Evolutionary conservation across 2,113 vertebrate genomes (phyloP).

Genomic region (Montifringilla adamsi): DNA sequence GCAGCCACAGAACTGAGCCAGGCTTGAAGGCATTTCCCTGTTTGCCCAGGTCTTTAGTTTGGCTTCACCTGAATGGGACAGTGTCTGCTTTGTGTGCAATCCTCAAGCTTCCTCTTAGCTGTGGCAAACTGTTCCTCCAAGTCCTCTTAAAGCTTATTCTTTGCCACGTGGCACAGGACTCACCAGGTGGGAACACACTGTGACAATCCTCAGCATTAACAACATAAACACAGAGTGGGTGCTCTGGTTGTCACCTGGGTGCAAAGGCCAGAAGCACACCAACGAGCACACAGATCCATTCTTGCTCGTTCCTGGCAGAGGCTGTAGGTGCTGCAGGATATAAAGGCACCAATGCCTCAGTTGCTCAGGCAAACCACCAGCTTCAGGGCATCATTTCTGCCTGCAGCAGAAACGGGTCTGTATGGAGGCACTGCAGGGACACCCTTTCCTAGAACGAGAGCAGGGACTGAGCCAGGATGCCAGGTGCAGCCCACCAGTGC

Average conservation of each 20-base stretch:
- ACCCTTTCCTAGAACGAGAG: background rate
- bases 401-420: rapidly evolving
- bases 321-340: background rate
- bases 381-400: background rate
- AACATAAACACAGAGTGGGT: background rate
- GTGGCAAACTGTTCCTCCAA: background rate
- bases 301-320: no score
- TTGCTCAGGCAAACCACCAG: background rate
- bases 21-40: background rate
- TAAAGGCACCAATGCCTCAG: background rate
- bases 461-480: background rate
- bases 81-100: background rate
- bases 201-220: background rate
- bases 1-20: background rate
- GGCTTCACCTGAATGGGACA: background rate
- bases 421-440: background rate
- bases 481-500: rapidly evolving
- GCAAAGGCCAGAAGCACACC: background rate
- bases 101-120: background rate
- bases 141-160: background rate
- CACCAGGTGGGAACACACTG: background rate
- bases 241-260: background rate
- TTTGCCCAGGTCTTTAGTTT: background rate
- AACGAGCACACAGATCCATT: background rate
- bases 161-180: background rate